These are phyloP conservation scores for Ypsolopha scabrella DNA, from an alignment of 2,888 invertebrate species.

Conservation along the genomic window DNA sequence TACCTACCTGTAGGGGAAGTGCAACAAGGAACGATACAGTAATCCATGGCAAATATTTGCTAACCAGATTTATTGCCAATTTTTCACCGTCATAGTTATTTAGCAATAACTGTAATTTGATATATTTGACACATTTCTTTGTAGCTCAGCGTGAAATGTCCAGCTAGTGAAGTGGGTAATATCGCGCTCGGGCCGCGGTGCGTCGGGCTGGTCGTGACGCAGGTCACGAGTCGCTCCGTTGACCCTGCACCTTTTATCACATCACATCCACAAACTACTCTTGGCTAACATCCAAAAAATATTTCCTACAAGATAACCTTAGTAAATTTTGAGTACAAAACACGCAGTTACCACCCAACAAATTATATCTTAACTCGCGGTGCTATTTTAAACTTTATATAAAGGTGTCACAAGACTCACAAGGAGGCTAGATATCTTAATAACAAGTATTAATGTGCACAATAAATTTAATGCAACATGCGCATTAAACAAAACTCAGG, in stretches of 20 bases:
- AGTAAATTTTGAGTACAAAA: too few relatives aligned
- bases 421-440: constrained; percentile 42
- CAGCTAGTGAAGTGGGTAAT: constrained; percentile 58
- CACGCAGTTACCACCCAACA: constrained; percentile 4
- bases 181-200: constrained; percentile 57
- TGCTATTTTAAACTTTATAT: background rate
- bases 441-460: constrained; percentile 31
- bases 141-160: constrained; percentile 53
- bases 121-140: background rate
- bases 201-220: constrained; percentile 55
- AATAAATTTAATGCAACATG: constrained; percentile 37
- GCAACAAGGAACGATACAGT: too few relatives aligned
- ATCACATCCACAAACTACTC: constrained; percentile 4
- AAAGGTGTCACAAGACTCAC: constrained; percentile 31
- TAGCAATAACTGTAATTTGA: background rate
- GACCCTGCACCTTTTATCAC: constrained; percentile 32
- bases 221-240: constrained; percentile 61
- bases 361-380: constrained; percentile 16
- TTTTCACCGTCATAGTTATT: too few relatives aligned
- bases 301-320: too few relatives aligned
- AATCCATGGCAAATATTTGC: too few relatives aligned
- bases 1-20: too few relatives aligned
- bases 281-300: background rate
- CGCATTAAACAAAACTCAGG: constrained; percentile 33
- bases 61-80: too few relatives aligned